Evolutionary conservation across 2,888 invertebrate genomes (phyloP).

Genomic region (Aphodius granarius): DNA sequence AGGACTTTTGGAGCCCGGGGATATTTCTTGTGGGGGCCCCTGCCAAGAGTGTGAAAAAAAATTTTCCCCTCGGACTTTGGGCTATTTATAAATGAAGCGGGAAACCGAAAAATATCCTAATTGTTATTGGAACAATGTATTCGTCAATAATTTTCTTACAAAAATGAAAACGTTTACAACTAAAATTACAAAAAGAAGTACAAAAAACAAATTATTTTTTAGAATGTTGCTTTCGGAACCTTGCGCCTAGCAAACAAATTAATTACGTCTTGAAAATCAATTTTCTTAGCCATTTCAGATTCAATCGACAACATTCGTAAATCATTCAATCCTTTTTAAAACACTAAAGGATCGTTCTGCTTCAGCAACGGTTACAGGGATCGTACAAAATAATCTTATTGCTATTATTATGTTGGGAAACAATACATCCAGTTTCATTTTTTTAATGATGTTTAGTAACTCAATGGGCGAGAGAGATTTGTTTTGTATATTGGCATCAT

Average conservation of each 20-base stretch:
- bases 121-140: neutral
- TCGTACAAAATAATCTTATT: conserved; percentile 31
- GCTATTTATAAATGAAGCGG: neutral
- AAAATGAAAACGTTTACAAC: neutral
- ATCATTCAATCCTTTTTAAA: conserved; percentile 28
- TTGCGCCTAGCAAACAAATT: neutral
- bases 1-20: neutral
- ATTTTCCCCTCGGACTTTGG: neutral
- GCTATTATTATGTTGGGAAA: conserved; percentile 31
- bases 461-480: neutral
- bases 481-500: neutral
- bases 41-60: neutral
- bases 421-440: neutral
- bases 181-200: neutral
- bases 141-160: neutral
- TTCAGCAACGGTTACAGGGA: conserved; percentile 31
- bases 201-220: neutral
- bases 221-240: neutral
- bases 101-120: neutral
- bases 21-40: neutral
- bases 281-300: neutral
- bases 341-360: conserved; percentile 30
- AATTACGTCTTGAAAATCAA: conserved; percentile 1
- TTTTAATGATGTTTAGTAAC: neutral
- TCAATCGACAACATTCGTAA: conserved; percentile 21